Conservation (phyloP, 23 tunicate species). For the Ciona savignyi region DNA sequence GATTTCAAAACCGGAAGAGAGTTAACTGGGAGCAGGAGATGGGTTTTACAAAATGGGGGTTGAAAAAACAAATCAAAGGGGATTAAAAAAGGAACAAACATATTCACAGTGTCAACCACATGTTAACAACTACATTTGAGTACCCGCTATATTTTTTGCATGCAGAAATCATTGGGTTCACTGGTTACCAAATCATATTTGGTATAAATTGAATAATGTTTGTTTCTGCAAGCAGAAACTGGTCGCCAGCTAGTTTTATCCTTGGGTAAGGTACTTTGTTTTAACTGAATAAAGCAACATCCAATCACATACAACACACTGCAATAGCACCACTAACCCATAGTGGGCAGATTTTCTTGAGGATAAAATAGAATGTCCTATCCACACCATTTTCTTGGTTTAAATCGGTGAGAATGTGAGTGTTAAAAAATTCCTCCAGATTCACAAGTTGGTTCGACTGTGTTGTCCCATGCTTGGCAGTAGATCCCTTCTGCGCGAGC, state of each 20-base stretch:
- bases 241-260: too few relatives aligned
- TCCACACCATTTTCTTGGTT: constrained; percentile 26
- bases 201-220: too few relatives aligned
- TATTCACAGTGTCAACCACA: too few relatives aligned
- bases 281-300: background rate
- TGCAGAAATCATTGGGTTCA: background rate
- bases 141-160: too few relatives aligned
- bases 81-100: too few relatives aligned
- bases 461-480: constrained; percentile 78
- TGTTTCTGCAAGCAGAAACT: too few relatives aligned
- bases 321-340: too few relatives aligned
- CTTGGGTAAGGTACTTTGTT: background rate
- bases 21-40: constrained; percentile 11
- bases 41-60: background rate
- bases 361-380: too few relatives aligned
- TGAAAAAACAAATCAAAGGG: background rate
- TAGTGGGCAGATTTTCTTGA: background rate
- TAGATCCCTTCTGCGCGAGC: constrained; percentile 85
- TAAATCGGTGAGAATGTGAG: constrained; percentile 60
- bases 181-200: too few relatives aligned
- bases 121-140: too few relatives aligned
- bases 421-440: constrained; percentile 44
- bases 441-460: constrained; percentile 78
- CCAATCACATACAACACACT: too few relatives aligned
- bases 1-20: constrained; percentile 66